phyloP scores from a whole-genome alignment of 2,888 invertebrate species.

The Leptogaster cylindrica region DNA sequence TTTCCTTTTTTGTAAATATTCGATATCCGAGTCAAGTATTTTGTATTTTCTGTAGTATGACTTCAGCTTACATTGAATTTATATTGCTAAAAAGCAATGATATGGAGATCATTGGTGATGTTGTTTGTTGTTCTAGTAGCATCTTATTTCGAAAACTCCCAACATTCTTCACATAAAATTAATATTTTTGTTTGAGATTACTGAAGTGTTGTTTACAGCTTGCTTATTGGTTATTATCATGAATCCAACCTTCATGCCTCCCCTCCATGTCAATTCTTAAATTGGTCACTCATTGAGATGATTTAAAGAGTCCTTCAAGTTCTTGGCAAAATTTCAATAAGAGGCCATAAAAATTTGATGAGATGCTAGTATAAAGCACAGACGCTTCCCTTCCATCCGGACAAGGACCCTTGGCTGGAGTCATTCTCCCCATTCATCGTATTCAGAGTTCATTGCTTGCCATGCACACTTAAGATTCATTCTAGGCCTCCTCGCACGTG shows the following conservation, averaged over 20 bases:
- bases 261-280: background rate
- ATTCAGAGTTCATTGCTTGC: constrained; percentile 5
- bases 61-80: too few relatives aligned
- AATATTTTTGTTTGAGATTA: too few relatives aligned
- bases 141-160: too few relatives aligned
- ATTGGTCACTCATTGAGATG: constrained; percentile 24
- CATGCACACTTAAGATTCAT: background rate
- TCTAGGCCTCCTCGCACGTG: constrained; percentile 14
- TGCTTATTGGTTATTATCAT: too few relatives aligned
- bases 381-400: background rate
- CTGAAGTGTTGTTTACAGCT: too few relatives aligned
- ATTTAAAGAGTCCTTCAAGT: constrained; percentile 19
- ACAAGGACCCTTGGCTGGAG: background rate
- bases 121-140: too few relatives aligned
- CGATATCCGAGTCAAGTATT: too few relatives aligned
- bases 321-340: constrained; percentile 25
- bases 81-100: too few relatives aligned
- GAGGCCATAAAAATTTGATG: constrained; percentile 14
- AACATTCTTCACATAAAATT: too few relatives aligned
- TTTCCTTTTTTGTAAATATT: too few relatives aligned
- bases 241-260: background rate
- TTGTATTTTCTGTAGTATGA: too few relatives aligned
- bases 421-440: constrained; percentile 1
- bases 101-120: too few relatives aligned
- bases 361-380: constrained; percentile 1